Evolutionary conservation across 1,140 invertebrate species (phyloP).

Genomic region (Drosophila ananassae): DNA sequence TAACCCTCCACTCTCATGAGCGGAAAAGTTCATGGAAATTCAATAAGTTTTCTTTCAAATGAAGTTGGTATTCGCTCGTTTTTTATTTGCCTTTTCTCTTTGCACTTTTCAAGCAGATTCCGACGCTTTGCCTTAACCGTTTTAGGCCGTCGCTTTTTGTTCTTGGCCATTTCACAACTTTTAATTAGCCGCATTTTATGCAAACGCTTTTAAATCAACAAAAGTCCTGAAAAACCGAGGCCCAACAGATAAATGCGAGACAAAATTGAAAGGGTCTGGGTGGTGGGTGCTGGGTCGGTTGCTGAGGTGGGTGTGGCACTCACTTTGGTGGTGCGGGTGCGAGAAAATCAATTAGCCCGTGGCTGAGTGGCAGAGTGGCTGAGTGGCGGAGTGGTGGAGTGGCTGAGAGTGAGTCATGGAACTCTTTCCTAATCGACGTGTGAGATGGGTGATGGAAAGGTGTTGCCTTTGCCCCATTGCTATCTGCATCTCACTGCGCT

Average conservation of each 20-base stretch:
- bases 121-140: constrained; percentile 21
- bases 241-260: constrained; percentile 14
- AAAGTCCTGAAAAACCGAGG: constrained; percentile 21
- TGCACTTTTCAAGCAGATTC: constrained; percentile 16
- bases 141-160: constrained; percentile 12
- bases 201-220: constrained; percentile 71
- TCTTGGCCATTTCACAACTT: constrained; percentile 57
- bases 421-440: constrained; percentile 40
- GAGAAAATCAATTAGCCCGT: constrained; percentile 72
- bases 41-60: constrained; percentile 69
- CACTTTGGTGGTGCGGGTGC: constrained; percentile 29
- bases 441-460: constrained; percentile 1
- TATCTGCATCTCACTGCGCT: constrained; percentile 37
- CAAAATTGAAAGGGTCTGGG: constrained; percentile 17
- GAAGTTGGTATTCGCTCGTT: constrained; percentile 42
- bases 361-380: constrained; percentile 8
- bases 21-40: constrained; percentile 69
- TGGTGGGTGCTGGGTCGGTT: not conserved
- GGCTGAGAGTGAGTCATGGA: not conserved
- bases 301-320: not conserved
- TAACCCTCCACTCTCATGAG: not conserved
- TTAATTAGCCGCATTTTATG: constrained; percentile 81
- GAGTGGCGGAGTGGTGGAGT: not conserved
- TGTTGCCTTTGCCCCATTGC: not conserved
- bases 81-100: constrained; percentile 31